phyloP scores from a whole-genome alignment of 23 tunicate species.

The Phallusia fumigata region DNA sequence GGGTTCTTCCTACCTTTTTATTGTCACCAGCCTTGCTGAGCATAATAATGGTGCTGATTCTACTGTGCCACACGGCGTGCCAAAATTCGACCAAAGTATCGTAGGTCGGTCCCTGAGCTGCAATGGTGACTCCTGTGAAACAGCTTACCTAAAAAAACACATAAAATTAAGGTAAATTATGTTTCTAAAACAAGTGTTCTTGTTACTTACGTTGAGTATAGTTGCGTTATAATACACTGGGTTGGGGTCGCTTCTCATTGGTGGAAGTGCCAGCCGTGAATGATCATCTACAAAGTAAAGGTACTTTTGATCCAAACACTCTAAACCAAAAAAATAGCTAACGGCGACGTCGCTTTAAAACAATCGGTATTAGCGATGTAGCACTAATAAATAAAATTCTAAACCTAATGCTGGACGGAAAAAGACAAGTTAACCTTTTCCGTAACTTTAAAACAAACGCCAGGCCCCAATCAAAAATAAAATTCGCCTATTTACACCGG shows the following conservation, averaged over 20 bases:
- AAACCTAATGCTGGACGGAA: too few relatives aligned
- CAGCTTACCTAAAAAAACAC: neutral
- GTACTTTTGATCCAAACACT: too few relatives aligned
- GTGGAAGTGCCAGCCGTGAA: neutral
- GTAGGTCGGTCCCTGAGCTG: slow-evolving; percentile 12
- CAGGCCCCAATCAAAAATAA: neutral
- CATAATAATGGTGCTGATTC: neutral
- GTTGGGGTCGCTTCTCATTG: neutral
- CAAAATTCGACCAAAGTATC: neutral
- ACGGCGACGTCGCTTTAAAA: too few relatives aligned
- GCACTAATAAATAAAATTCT: too few relatives aligned
- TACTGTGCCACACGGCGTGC: slow-evolving; percentile 6
- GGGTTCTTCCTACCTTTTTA: neutral
- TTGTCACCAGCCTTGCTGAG: neutral
- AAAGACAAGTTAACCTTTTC: too few relatives aligned
- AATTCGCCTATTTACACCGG: too few relatives aligned
- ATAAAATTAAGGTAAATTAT: neutral
- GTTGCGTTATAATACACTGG: slow-evolving; percentile 5
- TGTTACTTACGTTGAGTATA: neutral
- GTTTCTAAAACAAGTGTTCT: neutral
- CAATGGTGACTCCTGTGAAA: neutral
- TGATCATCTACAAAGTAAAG: slow-evolving; percentile 5
- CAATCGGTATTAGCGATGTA: too few relatives aligned
- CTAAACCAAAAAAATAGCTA: neutral
- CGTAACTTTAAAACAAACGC: too few relatives aligned